Conservation (phyloP, 2,888 invertebrate species). For the Minunthozetes semirufus region DNA sequence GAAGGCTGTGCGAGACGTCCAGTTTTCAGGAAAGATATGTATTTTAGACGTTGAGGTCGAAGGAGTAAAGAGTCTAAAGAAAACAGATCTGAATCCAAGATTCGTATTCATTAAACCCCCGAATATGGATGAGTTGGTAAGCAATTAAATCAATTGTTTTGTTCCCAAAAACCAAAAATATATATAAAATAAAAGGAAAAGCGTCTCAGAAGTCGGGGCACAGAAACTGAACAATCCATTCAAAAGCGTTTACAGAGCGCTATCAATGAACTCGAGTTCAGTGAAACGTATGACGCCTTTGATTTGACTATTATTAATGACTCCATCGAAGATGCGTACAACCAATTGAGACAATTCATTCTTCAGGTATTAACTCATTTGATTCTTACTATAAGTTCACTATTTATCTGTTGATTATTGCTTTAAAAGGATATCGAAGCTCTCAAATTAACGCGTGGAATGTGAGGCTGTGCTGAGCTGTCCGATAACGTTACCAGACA, state of each 20-base stretch:
- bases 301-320: slow-evolving; percentile 75
- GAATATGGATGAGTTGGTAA: slow-evolving; percentile 64
- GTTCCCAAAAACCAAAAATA: slow-evolving; percentile 15
- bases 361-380: slow-evolving; percentile 20
- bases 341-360: slow-evolving; percentile 52
- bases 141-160: neutral
- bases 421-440: slow-evolving; percentile 30
- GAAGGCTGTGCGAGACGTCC: slow-evolving; percentile 72
- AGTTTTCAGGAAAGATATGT: slow-evolving; percentile 73
- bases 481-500: neutral
- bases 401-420: neutral
- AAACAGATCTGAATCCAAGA: slow-evolving; percentile 66
- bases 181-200: slow-evolving; percentile 49
- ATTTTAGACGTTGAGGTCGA: slow-evolving; percentile 90
- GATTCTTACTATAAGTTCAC: neutral
- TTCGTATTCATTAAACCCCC: slow-evolving; percentile 92
- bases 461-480: neutral
- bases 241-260: slow-evolving; percentile 69
- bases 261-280: slow-evolving; percentile 67
- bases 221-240: slow-evolving; percentile 82
- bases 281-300: slow-evolving; percentile 66
- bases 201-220: slow-evolving; percentile 62
- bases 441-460: slow-evolving; percentile 30
- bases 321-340: slow-evolving; percentile 70
- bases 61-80: slow-evolving; percentile 82